phyloP scores from a whole-genome alignment of 1,140 invertebrate species.

The Oppia nitens region DNA sequence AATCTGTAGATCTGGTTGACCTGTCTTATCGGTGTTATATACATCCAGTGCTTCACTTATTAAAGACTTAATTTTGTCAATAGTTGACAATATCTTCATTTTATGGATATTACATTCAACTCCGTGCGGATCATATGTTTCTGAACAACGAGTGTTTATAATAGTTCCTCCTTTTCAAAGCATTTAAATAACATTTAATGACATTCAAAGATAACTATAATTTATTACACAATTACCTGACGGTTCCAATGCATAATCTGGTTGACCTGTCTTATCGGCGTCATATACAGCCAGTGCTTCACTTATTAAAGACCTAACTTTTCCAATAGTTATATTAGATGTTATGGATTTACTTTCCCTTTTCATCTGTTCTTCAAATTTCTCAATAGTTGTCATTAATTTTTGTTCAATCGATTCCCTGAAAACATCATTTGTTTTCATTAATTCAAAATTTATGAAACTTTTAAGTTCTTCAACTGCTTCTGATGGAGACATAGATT shows the following conservation, averaged over 20 bases:
- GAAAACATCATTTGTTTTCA: neutral
- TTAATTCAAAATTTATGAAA: neutral
- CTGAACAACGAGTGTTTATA: conserved; percentile 76
- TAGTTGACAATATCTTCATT: no score
- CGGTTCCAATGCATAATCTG: conserved; percentile 65
- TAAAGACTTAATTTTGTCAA: no score
- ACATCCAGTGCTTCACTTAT: no score
- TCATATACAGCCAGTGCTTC: conserved; percentile 63
- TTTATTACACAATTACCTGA: conserved; percentile 36
- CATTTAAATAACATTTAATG: no score
- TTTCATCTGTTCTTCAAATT: neutral
- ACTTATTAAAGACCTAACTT: conserved; percentile 50
- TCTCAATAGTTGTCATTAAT: neutral
- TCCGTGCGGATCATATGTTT: conserved; percentile 50
- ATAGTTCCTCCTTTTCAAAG: conserved; percentile 58
- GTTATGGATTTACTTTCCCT: neutral
- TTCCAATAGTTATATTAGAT: conserved; percentile 12
- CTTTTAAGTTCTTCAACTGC: neutral
- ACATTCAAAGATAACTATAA: conserved; percentile 11
- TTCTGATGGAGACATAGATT: neutral
- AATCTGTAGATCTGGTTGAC: no score
- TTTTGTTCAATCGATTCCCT: neutral
- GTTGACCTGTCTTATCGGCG: conserved; percentile 71
- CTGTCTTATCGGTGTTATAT: no score
- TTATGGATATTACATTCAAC: conserved; percentile 61